A percentile compares a stretch with the other conserved stretches of the same genome.
These are phyloP conservation scores for Aporrectodea caliginosa DNA, from an alignment of 1,140 invertebrate species.

Conservation along the genomic window DNA sequence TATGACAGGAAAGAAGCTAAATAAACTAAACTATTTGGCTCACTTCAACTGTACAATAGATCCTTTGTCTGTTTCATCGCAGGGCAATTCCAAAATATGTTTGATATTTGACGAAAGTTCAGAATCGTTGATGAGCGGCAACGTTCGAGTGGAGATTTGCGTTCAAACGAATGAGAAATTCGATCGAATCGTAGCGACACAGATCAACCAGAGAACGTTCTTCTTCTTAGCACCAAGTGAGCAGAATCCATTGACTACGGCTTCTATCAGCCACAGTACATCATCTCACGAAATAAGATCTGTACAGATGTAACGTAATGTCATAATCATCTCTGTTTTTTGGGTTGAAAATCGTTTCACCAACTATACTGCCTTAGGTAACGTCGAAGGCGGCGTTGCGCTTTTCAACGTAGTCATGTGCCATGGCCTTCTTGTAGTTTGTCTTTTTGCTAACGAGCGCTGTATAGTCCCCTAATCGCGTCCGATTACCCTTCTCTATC, in stretches of 20 bases:
- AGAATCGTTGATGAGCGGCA: neutral
- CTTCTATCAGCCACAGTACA: neutral
- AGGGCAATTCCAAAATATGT: too few species aligned
- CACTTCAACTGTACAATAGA: too few species aligned
- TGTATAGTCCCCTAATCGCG: too few species aligned
- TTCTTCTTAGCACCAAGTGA: neutral
- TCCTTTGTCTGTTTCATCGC: too few species aligned
- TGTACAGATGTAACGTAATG: too few species aligned
- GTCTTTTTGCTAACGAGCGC: too few species aligned
- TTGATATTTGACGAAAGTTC: neutral
- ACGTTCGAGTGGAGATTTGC: neutral
- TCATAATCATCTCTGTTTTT: too few species aligned
- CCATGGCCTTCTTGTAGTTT: neutral
- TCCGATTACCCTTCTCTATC: too few species aligned
- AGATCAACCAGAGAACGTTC: neutral
- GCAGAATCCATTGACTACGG: neutral
- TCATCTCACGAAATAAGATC: neutral
- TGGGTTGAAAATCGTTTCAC: too few species aligned
- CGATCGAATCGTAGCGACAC: neutral
- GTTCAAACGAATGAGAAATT: neutral
- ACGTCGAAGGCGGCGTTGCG: neutral
- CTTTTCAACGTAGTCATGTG: neutral
- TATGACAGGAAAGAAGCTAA: too few species aligned
- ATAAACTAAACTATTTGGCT: too few species aligned
- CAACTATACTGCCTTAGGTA: neutral